Evolutionary conservation across 2,113 vertebrate genomes (phyloP), one percentile per base, ranked within the genome.

Genomic region (Lonchura striata): DNA sequence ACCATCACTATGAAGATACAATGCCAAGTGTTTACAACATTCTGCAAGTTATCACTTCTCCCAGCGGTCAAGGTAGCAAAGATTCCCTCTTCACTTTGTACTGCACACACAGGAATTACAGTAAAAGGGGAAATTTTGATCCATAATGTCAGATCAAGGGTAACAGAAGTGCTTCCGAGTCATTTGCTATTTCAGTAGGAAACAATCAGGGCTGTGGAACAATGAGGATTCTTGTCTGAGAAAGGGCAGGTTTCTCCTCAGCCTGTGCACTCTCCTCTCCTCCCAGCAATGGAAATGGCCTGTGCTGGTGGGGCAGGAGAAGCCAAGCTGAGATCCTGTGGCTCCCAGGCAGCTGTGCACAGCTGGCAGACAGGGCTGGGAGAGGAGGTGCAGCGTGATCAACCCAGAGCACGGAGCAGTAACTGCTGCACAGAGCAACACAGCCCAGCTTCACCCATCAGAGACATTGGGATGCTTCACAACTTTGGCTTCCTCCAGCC

Each of bases 91-190:
- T 63, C 14, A 3, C 27, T 81, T 94, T 21, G 59, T 37, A 60
- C 85, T 52, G 63, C 8, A 33, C 42, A 77, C 41, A 69, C 23
- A 80, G 54, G 22, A 76, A 56, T 41, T 10, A 57, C 37, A 82
- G 77, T 39, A 92, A 63, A 91, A 77, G 35, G 56, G 47, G n/a
- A 54, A 65, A 53, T 13, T 64, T 64, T 52, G 10, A 74, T 85
- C 88, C 24, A 22, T 47, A 28, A 21, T 6, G 8, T 76, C 14
- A 70, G 41, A 64, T 25, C 37, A 42, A 82, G 56, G 30, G 46
- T 66, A 77, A 81, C 24, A 80, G 87, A 90, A 95, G 87, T 88
- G 80, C 90, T 96, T 93, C 50, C 6, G 47, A 72, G 23, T 31
- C 7, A 57, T 76, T 78, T 60, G 30, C 27, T 84, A 60, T 41